Evolutionary conservation across 2,888 invertebrate species (phyloP).

Genomic region (Heliconius cydno): DNA sequence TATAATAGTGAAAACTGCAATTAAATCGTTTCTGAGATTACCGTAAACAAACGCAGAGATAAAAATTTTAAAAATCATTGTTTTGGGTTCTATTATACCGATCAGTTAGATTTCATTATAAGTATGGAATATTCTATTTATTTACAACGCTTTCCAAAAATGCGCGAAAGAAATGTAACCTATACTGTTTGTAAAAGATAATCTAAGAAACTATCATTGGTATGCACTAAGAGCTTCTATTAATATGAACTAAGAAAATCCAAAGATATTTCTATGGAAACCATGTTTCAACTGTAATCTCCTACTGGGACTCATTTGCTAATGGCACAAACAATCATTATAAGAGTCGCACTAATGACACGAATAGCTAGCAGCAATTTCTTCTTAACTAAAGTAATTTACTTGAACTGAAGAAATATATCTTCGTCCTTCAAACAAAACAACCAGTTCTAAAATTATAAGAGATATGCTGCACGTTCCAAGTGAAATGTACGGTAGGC

Average conservation of each 20-base stretch:
- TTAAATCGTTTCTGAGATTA: too few species aligned
- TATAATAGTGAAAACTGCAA: too few species aligned
- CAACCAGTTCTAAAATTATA: conserved; percentile 43
- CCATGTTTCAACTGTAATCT: conserved; percentile 40
- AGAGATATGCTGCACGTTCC: conserved; percentile 45
- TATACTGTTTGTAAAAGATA: not conserved
- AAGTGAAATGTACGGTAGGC: conserved; percentile 46
- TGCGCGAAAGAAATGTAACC: not conserved
- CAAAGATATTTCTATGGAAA: conserved; percentile 37
- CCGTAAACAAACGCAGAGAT: too few species aligned
- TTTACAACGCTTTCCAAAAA: not conserved
- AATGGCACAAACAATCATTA: conserved; percentile 45
- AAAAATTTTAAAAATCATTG: too few species aligned
- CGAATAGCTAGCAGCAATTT: conserved; percentile 44
- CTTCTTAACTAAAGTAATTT: conserved; percentile 49
- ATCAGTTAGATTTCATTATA: too few species aligned
- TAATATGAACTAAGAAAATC: conserved; percentile 28
- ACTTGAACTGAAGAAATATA: conserved; percentile 47
- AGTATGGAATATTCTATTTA: too few species aligned
- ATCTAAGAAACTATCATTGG: not conserved
- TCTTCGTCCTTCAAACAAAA: conserved; percentile 47
- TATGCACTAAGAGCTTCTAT: conserved; percentile 10
- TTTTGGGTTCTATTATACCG: too few species aligned
- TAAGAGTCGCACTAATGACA: conserved; percentile 41
- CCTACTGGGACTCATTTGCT: conserved; percentile 42